Evolutionary conservation across 2,797 vertebrate genomes (phyloP).

Genomic region (Eulemur albifrons): DNA sequence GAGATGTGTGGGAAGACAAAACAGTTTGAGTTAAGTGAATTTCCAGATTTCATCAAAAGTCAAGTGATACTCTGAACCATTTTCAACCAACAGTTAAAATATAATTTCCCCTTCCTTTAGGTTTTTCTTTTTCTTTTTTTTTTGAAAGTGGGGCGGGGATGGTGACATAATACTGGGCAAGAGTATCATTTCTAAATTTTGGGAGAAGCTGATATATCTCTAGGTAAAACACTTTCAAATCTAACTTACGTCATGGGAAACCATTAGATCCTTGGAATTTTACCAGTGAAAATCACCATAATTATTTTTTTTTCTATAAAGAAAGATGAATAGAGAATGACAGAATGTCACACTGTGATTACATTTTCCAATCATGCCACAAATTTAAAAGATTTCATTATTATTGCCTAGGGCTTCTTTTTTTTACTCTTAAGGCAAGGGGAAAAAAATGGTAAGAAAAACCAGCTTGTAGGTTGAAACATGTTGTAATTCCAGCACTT

Average conservation of each 20-base stretch:
- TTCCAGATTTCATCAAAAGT: conserved; percentile 70
- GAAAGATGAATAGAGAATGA: conserved; percentile 52
- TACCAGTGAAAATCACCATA: conserved; percentile 50
- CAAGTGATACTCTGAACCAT: conserved; percentile 44
- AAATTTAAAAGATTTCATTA: conserved; percentile 49
- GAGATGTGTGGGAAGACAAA: conserved; percentile 71
- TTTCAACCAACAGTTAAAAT: conserved; percentile 46
- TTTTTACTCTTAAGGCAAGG: not conserved
- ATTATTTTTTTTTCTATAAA: conserved; percentile 35
- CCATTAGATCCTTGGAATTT: conserved; percentile 15
- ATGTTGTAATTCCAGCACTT: conserved; percentile 18
- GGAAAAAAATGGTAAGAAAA: not conserved
- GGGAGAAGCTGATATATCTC: conserved; percentile 40
- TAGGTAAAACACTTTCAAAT: conserved; percentile 41
- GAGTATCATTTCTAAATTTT: conserved; percentile 36
- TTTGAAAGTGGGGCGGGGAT: not conserved
- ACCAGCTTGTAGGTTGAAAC: not conserved
- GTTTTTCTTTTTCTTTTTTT: conserved; percentile 17
- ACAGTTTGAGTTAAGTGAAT: conserved; percentile 66
- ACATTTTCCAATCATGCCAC: conserved; percentile 25
- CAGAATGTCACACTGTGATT: conserved; percentile 33
- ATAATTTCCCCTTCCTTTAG: conserved; percentile 35
- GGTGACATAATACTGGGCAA: not conserved
- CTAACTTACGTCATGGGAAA: conserved; percentile 45
- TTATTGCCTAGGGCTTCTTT: not conserved